Evolutionary conservation across 1,140 invertebrate genomes (phyloP).

Genomic region (Arctopsyche grandis): DNA sequence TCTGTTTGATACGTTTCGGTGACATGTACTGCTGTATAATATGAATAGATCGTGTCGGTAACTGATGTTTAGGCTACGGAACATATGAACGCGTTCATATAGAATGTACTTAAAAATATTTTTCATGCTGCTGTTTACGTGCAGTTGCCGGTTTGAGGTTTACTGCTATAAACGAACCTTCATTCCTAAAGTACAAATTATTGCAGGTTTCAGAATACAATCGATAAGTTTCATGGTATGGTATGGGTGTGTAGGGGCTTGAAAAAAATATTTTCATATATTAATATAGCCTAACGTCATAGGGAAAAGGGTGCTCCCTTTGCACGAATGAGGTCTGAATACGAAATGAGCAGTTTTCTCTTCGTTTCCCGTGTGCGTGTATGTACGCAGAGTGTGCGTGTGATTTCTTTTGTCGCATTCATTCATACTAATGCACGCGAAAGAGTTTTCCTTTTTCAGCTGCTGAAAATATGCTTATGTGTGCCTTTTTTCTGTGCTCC

Average conservation of each 20-base stretch:
- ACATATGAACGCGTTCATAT: too few species aligned
- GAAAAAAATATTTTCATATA: slow-evolving; percentile 30
- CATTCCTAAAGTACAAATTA: not conserved
- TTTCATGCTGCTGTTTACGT: too few species aligned
- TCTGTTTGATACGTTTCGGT: too few species aligned
- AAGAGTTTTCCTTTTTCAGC: not conserved
- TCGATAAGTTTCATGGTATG: not conserved
- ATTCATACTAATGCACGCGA: not conserved
- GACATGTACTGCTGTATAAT: too few species aligned
- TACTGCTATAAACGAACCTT: too few species aligned
- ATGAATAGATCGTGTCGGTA: too few species aligned
- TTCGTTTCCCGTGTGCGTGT: not conserved
- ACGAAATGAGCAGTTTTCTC: slow-evolving; percentile 27
- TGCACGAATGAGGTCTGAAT: slow-evolving; percentile 19
- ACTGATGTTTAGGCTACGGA: too few species aligned
- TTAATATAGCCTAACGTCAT: slow-evolving; percentile 25
- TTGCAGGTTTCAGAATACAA: not conserved
- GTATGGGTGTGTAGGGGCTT: not conserved
- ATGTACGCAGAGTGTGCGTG: not conserved
- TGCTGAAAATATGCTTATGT: too few species aligned
- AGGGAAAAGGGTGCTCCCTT: slow-evolving; percentile 28
- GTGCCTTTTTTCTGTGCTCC: too few species aligned
- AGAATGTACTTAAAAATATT: too few species aligned
- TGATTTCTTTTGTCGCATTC: slow-evolving; percentile 29
- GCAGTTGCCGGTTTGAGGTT: too few species aligned